Percentiles rank a stretch among this genome's conserved stretches.
Conservation (phyloP, 1,140 invertebrate genomes). For the Amphibalanus amphitrite region DNA sequence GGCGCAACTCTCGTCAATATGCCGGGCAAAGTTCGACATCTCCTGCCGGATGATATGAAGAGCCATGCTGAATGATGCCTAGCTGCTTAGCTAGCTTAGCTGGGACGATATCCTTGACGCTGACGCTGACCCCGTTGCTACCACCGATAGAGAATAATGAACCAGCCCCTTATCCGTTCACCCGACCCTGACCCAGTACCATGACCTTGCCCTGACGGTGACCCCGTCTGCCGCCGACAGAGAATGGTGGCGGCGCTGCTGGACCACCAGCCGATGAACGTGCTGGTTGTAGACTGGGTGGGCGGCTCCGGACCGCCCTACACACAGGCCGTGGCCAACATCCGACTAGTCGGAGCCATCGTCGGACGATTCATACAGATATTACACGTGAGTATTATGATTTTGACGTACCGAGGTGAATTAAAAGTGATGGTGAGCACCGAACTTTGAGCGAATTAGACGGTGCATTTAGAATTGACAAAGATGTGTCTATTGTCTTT, state of each 20-base stretch:
- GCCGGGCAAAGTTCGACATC: too few species aligned
- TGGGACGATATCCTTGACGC: background rate
- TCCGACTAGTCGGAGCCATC: slow-evolving; percentile 63
- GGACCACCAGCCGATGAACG: slow-evolving; percentile 45
- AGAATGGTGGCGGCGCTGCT: slow-evolving; percentile 43
- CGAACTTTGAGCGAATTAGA: too few species aligned
- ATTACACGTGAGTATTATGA: slow-evolving; percentile 14
- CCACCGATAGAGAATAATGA: background rate
- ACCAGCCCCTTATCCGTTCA: too few species aligned
- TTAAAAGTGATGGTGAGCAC: too few species aligned
- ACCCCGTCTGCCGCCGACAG: slow-evolving; percentile 27
- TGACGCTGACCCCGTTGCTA: background rate
- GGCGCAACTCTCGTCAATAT: too few species aligned
- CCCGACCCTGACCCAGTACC: slow-evolving; percentile 6
- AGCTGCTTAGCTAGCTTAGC: background rate
- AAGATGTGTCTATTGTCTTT: too few species aligned
- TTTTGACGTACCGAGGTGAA: background rate
- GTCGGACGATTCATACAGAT: slow-evolving; percentile 47
- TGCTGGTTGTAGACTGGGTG: slow-evolving; percentile 68
- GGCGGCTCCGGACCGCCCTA: slow-evolving; percentile 68
- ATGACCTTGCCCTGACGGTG: slow-evolving; percentile 27
- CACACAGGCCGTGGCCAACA: slow-evolving; percentile 75
- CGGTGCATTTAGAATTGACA: too few species aligned
- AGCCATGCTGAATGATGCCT: too few species aligned
- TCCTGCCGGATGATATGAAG: background rate